Evolutionary conservation across 2,797 vertebrate genomes (phyloP), one percentile per base, ranked within the genome.

Genomic region (Rhinogobio ventralis): DNA sequence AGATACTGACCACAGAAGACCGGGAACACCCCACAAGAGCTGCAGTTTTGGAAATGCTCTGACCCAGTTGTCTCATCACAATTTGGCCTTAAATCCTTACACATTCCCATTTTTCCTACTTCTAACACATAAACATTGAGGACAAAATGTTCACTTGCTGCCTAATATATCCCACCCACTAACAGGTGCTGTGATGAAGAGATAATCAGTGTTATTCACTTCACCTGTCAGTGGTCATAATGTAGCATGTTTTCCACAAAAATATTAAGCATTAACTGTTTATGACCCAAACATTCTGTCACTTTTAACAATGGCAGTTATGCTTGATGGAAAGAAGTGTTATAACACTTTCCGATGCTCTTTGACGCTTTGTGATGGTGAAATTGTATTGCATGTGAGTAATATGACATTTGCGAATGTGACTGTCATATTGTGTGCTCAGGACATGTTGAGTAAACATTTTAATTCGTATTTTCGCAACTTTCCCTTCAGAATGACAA

Each of bases 291-390:
- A 60, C 85, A 81, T 76, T 68, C 78, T 86, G 83, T 85, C 87
- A 87, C 73, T 79, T 86, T 64, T 78, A 80, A 85, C 82, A 81
- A 85, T 67, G 53, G 66, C 72, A 2, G 81, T 84, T 79, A 75
- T 57, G 80, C 77, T 88, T 66, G 75, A 87, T 71, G 60, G 83
- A 85, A 80, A 78, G n/a, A 19, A 83, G 49, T 73, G 86, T 51
- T 28, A 57, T 53, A 81, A 79, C 87, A 66, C 81, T 51, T 62
- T 28, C 7, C 2, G 2, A 17, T 7, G 1, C 3, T 30, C 28
- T 30, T 15, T 0, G 1, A 64, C 14, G 42, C 62, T 55, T 69
- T 7, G 11, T 62, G 79, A 75, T 39, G 14, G 33, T 30, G 76
- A 87, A 72, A 64, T 46, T 39, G 42, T 17, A 66, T 73, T 73